Base-by-base conservation (phyloP, 2,113 vertebrate species). In the Hemibagrus wyckioides region DNA sequence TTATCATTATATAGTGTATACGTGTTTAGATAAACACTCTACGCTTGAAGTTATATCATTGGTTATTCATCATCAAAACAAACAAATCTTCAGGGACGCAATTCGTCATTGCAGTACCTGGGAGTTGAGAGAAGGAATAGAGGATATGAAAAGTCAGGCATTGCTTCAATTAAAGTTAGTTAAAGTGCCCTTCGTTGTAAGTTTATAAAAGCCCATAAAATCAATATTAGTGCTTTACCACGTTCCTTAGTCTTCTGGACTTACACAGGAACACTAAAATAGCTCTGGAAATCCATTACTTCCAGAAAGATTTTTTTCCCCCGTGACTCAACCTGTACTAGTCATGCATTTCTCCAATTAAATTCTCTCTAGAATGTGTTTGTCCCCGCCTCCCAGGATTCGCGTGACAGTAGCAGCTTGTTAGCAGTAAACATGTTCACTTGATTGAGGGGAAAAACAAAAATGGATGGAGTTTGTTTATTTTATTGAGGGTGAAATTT, bases 281-380 rank as follows among this genome's bases (percentile, higher is more conserved):
- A 41, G 39, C 4, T 21, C 7, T 71, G 15, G 6, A 2, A 15
- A 56, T 23, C 36, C 30, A 33, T 59, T 25, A 57, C 1, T 52
- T 52, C 9, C 4, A 57, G 30, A n/a, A 56, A 52, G 2, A 11
- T n/a, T 63, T 17, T 17, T 67, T 17, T 39, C 10, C n/a, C n/a
- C n/a, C n/a, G 23, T 57, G 77, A 80, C 77, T 36, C 77, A 80
- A 7, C 54, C 79, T 80, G 79, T 80, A 36, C 54, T 36, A 80
- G 8, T 80, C 52, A 25, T 14, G 50, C 13, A 7, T 80, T 57
- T 4, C 9, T 25, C 33, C 33, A 80, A 80, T 80, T 23, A 57
- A 25, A 57, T 57, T 9, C 52, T 36, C 30, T 80, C 52, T 56
- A 14, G 30, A 6, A 57, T 57, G 19, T 57, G 2, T 11, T 33